These are phyloP conservation scores for Myripristis murdjan DNA, from an alignment of 2,797 vertebrate species.

Conservation along the genomic window DNA sequence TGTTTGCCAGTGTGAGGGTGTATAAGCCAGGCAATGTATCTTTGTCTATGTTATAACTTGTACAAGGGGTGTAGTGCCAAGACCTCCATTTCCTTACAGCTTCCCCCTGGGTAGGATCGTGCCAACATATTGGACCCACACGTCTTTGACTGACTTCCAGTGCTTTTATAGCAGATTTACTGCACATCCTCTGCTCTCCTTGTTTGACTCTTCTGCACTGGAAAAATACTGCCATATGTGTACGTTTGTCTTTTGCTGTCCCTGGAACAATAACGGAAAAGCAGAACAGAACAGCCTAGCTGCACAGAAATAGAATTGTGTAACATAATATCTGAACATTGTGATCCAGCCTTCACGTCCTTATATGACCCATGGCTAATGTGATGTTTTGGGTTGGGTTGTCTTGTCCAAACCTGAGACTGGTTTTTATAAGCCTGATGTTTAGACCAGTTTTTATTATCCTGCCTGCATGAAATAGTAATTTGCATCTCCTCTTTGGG, in stretches of 20 bases:
- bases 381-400: conserved; percentile 3
- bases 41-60: conserved; percentile 43
- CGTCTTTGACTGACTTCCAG: conserved; percentile 56
- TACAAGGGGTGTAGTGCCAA: conserved; percentile 37
- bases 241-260: conserved; percentile 47
- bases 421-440: too few relatives aligned
- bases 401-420: neutral
- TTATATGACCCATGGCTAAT: conserved; percentile 17
- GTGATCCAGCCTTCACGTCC: conserved; percentile 48
- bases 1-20: conserved; percentile 18
- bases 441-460: too few relatives aligned
- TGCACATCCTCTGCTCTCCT: conserved; percentile 63
- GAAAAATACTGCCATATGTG: conserved; percentile 77
- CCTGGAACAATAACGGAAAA: conserved; percentile 54
- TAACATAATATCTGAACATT: conserved; percentile 71
- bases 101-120: conserved; percentile 21
- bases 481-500: neutral
- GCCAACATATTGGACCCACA: conserved; percentile 44
- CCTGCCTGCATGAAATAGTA: neutral
- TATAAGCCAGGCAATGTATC: conserved; percentile 34
- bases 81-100: conserved; percentile 32
- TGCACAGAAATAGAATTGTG: conserved; percentile 74
- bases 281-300: conserved; percentile 64
- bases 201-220: conserved; percentile 63
- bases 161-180: conserved; percentile 62